Evolutionary conservation across 2,888 invertebrate species (phyloP), one percentile per base, ranked within the genome.

Genomic region (Nesidiocoris tenuis): DNA sequence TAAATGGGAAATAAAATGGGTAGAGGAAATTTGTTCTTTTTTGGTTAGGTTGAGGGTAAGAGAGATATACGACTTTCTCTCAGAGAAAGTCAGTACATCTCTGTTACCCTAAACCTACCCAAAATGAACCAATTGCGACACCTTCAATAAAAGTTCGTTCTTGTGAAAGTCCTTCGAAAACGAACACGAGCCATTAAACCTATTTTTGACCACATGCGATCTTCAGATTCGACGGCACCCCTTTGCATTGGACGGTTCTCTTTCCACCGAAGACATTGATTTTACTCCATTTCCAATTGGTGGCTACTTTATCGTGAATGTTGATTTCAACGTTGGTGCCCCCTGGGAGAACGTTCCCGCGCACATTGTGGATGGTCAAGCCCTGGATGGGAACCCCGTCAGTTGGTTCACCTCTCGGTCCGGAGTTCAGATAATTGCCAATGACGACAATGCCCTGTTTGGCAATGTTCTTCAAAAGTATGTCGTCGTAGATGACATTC

Each of bases 381-480:
- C 18, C 18, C 17, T 57, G 5, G 1, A 57, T 25, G 1, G 59
- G 59, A 16, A 70, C 19, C 7, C 70, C 57, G 9, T n/a, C n/a
- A 1, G n/a, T 70, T 12, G 70, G 70, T 16, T 21, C 23, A 7
- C 70, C 70, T 9, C 2, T 17, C 2, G 59, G 59, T 0, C 57
- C 70, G n/a, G 57, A 22, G 59, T 57, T 59, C 70, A 70, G 24
- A 57, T 70, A 70, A 21, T 70, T 70, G 18, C 70, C 70, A 17
- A 59, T 57, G 12, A 70, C 18, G 70, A 70, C 24, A 25, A 70
- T 17, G 1, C 70, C 70, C 1, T 18, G n/a, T 16, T 70, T 21
- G n/a, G 9, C 59, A 18, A 70, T 23, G 19, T 70, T 54, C 19
- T 59, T 59, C 24, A 70, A 59, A 1, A 12, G 7, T 7, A 70